Conservation (phyloP, 2,797 vertebrate species). For the Decapterus maruadsi region DNA sequence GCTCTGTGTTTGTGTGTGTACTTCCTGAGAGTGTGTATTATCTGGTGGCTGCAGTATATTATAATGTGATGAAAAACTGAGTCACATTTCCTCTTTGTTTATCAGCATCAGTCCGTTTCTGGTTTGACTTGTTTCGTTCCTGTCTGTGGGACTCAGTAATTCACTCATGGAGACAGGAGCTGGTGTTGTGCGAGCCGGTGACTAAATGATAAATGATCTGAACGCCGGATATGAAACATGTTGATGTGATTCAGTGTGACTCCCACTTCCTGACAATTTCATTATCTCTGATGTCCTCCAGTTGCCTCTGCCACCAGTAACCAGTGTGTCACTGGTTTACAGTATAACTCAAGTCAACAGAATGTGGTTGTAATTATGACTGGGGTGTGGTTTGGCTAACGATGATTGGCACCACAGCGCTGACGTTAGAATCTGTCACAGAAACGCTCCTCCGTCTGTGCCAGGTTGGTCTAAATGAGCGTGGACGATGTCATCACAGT, state of each 20-base stretch:
- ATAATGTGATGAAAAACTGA: slow-evolving; percentile 20
- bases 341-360: too few relatives aligned
- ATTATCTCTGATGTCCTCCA: background rate
- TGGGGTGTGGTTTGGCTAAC: too few relatives aligned
- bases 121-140: background rate
- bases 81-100: slow-evolving; percentile 24
- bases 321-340: too few relatives aligned
- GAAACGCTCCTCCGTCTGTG: background rate
- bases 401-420: too few relatives aligned
- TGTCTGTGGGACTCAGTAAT: background rate
- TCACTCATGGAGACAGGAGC: background rate
- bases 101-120: slow-evolving; percentile 6
- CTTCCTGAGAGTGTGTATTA: slow-evolving; percentile 30
- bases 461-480: background rate
- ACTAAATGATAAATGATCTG: background rate
- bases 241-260: background rate
- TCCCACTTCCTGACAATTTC: background rate
- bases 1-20: slow-evolving; percentile 1
- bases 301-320: too few relatives aligned
- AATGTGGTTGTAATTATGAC: too few relatives aligned
- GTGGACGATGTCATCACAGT: slow-evolving; percentile 5
- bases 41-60: slow-evolving; percentile 7
- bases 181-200: background rate
- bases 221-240: background rate
- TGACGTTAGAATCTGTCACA: too few relatives aligned